Percentiles rank a stretch among this genome's conserved stretches.
phyloP scores from a whole-genome alignment of 2,888 invertebrate genomes.

The Hypena proboscidalis region DNA sequence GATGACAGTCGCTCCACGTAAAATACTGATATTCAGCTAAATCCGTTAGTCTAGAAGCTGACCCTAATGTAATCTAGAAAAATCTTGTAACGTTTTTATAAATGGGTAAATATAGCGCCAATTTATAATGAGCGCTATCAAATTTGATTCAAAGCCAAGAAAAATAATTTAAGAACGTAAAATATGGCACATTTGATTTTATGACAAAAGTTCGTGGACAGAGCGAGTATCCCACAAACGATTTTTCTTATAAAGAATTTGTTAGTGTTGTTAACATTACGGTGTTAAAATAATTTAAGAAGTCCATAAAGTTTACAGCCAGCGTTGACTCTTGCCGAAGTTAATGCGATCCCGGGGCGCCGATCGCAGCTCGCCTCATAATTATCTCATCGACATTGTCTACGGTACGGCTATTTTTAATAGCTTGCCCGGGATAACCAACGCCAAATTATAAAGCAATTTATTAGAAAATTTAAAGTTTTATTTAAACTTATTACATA shows the following conservation, averaged over 20 bases:
- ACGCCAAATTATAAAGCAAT: conserved; percentile 31
- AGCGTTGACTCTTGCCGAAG: conserved; percentile 65
- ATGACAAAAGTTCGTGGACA: conserved; percentile 57
- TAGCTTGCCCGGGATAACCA: conserved; percentile 45
- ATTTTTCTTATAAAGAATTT: conserved; percentile 70
- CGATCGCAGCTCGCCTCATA: conserved; percentile 59
- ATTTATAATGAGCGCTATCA: conserved; percentile 19
- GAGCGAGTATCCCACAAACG: conserved; percentile 48
- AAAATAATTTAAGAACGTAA: conserved; percentile 49
- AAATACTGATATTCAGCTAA: too few relatives aligned
- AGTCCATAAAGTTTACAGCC: conserved; percentile 74
- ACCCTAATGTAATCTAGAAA: too few relatives aligned
- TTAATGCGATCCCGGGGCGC: conserved; percentile 66
- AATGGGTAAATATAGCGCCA: not conserved
- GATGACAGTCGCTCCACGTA: too few relatives aligned
- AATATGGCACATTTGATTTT: conserved; percentile 63
- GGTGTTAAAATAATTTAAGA: conserved; percentile 76
- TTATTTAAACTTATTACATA: not conserved
- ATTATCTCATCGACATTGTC: conserved; percentile 68
- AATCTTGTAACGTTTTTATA: conserved; percentile 37
- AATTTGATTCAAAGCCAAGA: conserved; percentile 43
- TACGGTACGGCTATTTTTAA: conserved; percentile 61
- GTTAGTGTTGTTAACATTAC: conserved; percentile 73
- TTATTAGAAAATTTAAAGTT: conserved; percentile 20
- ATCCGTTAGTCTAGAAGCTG: too few relatives aligned